phyloP scores from a whole-genome alignment of 2,113 vertebrate genomes.

The Furnarius figulus region DNA sequence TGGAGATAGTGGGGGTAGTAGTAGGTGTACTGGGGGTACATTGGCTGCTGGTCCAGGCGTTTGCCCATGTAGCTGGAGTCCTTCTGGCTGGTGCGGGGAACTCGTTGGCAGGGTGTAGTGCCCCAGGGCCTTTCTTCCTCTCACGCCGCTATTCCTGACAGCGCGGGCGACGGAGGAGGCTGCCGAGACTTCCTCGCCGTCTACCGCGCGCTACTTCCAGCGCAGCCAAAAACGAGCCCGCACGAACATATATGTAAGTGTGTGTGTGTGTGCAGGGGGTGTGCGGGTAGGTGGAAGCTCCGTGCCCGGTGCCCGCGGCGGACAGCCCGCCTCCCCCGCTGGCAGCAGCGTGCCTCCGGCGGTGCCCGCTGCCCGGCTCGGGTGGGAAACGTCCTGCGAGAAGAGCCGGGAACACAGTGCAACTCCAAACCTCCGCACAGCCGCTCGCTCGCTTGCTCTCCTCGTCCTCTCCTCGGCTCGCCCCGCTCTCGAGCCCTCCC shows the following conservation, averaged over 20 bases:
- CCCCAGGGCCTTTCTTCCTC: conserved; percentile 80
- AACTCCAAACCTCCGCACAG: conserved; percentile 74
- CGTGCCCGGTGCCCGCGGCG: conserved; percentile 37
- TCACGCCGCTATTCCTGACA: conserved; percentile 81
- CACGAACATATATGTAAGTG: neutral
- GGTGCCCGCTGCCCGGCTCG: conserved; percentile 69
- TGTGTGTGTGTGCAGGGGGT: neutral
- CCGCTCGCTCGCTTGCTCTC: conserved; percentile 53
- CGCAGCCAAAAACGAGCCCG: conserved; percentile 59
- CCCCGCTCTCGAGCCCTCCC: conserved; percentile 35
- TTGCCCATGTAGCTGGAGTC: conserved; percentile 99
- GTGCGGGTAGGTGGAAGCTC: neutral
- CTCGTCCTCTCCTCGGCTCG: conserved; percentile 27
- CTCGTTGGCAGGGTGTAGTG: conserved; percentile 78
- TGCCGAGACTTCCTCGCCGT: conserved; percentile 73
- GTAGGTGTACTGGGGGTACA: conserved; percentile 99
- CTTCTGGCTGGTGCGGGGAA: conserved; percentile 89
- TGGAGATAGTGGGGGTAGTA: conserved; percentile 98
- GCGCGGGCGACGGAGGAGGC: conserved; percentile 70
- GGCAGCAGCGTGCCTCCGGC: conserved; percentile 53
- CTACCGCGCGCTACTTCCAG: conserved; percentile 73
- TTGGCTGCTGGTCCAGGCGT: conserved; percentile 98
- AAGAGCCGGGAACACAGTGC: conserved; percentile 40
- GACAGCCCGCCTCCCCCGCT: conserved; percentile 42
- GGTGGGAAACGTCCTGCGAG: conserved; percentile 49